These are phyloP conservation scores for Pelobates fuscus DNA, from an alignment of 2,113 vertebrate genomes.

Conservation along the genomic window DNA sequence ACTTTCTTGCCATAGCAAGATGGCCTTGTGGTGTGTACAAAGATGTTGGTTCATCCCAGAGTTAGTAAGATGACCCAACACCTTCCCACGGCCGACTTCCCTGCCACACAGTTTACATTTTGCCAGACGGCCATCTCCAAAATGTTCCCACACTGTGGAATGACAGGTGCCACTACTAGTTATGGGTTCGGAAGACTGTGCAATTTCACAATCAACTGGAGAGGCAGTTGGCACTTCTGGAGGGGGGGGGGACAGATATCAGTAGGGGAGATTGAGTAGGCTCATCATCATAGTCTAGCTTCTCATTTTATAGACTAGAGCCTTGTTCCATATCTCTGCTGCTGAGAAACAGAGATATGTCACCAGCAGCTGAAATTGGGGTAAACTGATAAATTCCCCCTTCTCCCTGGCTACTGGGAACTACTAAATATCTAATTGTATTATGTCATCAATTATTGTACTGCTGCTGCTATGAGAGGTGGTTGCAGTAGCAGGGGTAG, in stretches of 20 bases:
- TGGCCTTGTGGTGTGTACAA: not conserved
- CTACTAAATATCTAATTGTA: not conserved
- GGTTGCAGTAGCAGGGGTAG: no score
- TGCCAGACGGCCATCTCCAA: not conserved
- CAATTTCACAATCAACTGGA: no score
- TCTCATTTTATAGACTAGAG: no score
- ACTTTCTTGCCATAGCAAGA: not conserved
- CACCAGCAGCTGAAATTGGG: no score
- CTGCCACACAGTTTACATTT: not conserved
- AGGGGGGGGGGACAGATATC: no score
- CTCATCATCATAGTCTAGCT: no score
- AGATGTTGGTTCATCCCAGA: not conserved
- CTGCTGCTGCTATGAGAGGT: no score
- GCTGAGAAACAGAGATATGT: no score
- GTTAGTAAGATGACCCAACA: not conserved
- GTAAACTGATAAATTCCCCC: not conserved
- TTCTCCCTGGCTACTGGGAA: not conserved
- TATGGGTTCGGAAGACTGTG: no score
- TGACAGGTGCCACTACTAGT: not conserved
- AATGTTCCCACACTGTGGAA: not conserved
- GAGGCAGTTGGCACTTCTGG: no score
- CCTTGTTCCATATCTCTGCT: no score
- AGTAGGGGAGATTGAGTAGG: no score
- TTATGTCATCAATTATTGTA: not conserved
- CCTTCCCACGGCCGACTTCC: not conserved